phyloP scores from a whole-genome alignment of 2,888 invertebrate genomes.

The Stenodera caucasica region DNA sequence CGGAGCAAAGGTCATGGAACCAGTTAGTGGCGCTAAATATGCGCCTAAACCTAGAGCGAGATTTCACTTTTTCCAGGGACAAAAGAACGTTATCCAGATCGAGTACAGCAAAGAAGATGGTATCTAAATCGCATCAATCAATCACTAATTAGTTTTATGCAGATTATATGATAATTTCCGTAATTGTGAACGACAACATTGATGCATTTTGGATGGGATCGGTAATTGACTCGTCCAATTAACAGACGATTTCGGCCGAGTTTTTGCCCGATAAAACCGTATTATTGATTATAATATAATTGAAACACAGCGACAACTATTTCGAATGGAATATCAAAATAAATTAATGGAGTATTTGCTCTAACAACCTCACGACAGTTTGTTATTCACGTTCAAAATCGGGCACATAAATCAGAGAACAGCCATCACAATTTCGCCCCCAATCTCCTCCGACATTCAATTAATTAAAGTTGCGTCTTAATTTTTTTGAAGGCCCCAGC shows the following conservation, averaged over 20 bases:
- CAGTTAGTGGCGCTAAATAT: not conserved
- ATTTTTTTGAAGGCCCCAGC: not conserved
- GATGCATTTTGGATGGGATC: not conserved
- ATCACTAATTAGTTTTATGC: not conserved
- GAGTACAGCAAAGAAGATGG: no score
- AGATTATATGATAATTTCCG: not conserved
- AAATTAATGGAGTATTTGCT: not conserved
- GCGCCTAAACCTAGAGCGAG: not conserved
- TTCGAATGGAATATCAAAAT: not conserved
- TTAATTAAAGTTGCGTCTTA: not conserved
- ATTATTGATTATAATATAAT: no score
- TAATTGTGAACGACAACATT: not conserved
- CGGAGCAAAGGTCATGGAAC: not conserved
- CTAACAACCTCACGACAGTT: slow-evolving; percentile 4
- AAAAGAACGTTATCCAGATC: not conserved
- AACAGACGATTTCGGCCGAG: no score
- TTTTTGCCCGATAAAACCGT: no score
- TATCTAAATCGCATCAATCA: no score
- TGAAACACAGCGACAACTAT: not conserved
- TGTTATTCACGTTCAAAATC: slow-evolving; percentile 1
- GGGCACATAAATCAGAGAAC: not conserved
- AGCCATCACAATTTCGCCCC: not conserved
- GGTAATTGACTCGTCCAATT: no score
- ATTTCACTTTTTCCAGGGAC: not conserved
- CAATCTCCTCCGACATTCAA: not conserved